These are phyloP conservation scores for Pachymerium ferrugineum DNA, from an alignment of 2,888 invertebrate genomes.

Conservation along the genomic window DNA sequence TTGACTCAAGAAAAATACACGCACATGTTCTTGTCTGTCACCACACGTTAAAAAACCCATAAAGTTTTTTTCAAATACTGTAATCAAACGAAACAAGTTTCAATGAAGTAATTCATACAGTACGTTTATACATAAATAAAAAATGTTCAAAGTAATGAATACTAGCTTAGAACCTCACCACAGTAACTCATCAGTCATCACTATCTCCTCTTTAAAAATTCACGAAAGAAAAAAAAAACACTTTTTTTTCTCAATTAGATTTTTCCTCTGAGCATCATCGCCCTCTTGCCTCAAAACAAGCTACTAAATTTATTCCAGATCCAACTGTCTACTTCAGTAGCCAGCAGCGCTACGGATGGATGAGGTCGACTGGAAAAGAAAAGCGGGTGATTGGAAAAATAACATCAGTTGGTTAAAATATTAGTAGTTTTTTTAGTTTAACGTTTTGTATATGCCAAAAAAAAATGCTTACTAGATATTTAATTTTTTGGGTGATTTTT, in stretches of 20 bases:
- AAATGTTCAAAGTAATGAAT: neutral
- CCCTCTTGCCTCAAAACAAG: constrained; percentile 8
- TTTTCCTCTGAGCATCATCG: constrained; percentile 4
- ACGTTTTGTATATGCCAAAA: no score
- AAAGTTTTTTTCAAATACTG: neutral
- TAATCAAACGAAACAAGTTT: neutral
- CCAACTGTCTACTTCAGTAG: neutral
- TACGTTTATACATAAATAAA: neutral
- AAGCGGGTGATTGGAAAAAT: no score
- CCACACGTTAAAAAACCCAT: neutral
- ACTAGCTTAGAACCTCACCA: neutral
- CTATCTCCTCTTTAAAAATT: neutral
- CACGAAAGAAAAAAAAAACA: neutral
- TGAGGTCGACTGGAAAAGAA: neutral
- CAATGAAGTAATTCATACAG: neutral
- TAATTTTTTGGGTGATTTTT: no score
- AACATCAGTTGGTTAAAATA: neutral
- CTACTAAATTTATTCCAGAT: neutral
- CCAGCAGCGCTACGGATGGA: constrained; percentile 8
- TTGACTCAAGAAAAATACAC: neutral
- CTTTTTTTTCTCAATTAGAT: neutral
- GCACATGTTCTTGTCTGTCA: neutral
- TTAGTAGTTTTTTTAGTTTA: no score
- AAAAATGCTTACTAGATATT: no score
- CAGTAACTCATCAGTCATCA: neutral